Conservation (phyloP, 1,140 invertebrate species). For the Drosophila simulans region DNA sequence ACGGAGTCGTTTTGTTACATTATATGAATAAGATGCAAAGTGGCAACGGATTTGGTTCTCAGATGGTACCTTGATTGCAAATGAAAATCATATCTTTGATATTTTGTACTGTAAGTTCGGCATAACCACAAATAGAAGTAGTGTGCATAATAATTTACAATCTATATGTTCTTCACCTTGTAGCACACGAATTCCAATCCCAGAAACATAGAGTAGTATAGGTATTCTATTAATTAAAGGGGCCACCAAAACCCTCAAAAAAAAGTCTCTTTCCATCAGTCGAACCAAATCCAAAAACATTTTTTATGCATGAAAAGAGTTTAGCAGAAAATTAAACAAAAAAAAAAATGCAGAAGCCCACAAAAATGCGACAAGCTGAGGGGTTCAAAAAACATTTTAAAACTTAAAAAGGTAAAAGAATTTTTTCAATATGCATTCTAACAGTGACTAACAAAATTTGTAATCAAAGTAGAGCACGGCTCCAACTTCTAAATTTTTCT, state of each 20-base stretch:
- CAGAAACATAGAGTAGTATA: too few relatives aligned
- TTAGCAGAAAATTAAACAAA: conserved; percentile 11
- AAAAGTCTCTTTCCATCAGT: too few relatives aligned
- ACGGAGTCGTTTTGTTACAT: conserved; percentile 25
- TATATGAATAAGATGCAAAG: conserved; percentile 32
- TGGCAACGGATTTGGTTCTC: conserved; percentile 12
- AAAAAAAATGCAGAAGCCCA: conserved; percentile 12
- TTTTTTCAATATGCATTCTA: background rate
- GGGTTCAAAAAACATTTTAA: conserved; percentile 5
- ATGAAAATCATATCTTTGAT: background rate
- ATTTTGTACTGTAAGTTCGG: background rate
- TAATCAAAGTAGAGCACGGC: background rate
- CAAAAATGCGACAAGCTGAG: conserved; percentile 25
- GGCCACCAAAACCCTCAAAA: too few relatives aligned
- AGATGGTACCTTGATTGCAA: background rate
- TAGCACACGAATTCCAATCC: too few relatives aligned
- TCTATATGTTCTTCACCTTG: too few relatives aligned
- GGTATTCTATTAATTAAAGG: too few relatives aligned
- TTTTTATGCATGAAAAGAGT: too few relatives aligned
- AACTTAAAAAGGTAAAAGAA: conserved; percentile 1
- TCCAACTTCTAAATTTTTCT: too few relatives aligned
- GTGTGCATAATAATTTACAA: too few relatives aligned
- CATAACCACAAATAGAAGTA: too few relatives aligned
- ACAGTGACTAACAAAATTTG: background rate
- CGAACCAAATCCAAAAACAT: too few relatives aligned